Base-by-base conservation (phyloP, 1,140 invertebrate genomes). In the Calycopis cecrops region DNA sequence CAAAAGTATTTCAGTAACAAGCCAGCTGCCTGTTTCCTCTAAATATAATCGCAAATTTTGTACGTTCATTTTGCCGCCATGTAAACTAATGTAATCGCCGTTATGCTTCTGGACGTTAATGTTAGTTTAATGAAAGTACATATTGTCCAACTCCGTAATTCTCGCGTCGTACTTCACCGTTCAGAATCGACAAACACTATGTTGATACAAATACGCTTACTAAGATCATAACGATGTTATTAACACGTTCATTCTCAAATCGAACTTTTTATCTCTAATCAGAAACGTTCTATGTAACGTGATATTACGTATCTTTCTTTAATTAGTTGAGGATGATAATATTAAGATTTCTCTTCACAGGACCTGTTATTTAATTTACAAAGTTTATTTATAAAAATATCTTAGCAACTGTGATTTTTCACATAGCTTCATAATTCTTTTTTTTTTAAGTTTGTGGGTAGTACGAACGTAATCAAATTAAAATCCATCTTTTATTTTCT, bases 301-400 rank as follows among this genome's bases (percentile, higher is more conserved):
- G 95, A 97, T 69, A 97, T 97, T 4, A 97, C 95, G 77, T 97
- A 97, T 38, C 94, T 94, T 85, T 97, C 96, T 85, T 96, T 96
- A 35, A 66, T 77, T 9, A 95, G 83, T 70, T 95, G 94, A 0
- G 94, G 95, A 87, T 96, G 95, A 70, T 95, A n/a, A n/a, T 94
- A 0, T 93, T 92, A n/a, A 58, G 91, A 92, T 82, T 94, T 94
- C 2, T 93, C 93, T 79, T 96, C 94, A 17, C 93, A 88, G 0
- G 95, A 96, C 94, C 95, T 97, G 71, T 94, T 93, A 74, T 96
- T 96, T 11, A 97, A 85, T 84, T 96, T 96, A 1, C 95, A 96
- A 37, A 97, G 79, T 87, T 96, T 96, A 69, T 96, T 96, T 62
- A 97, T 0, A 97, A 85, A 73, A 96, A 96, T 62, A 97, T 97